phyloP scores from a whole-genome alignment of 1,140 invertebrate genomes.

The Camponotus vicinus region DNA sequence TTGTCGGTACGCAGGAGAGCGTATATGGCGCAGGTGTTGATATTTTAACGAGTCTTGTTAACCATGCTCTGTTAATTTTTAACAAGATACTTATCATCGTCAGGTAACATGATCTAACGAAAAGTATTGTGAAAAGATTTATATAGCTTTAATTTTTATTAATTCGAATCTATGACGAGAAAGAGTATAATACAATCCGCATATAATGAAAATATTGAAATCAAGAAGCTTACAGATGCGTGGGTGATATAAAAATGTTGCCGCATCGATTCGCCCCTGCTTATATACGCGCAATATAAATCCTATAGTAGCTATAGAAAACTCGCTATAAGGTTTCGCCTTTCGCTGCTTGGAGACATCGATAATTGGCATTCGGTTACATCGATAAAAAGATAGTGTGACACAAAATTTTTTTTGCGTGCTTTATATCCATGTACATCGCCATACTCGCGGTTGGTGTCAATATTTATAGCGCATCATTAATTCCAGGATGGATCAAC shows the following conservation, averaged over 20 bases:
- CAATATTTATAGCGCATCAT: conserved; percentile 84
- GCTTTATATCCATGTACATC: conserved; percentile 77
- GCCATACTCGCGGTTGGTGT: conserved; percentile 75
- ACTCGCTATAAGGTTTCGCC: conserved; percentile 74
- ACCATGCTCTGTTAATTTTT: not conserved
- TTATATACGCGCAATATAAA: conserved; percentile 65
- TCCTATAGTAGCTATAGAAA: conserved; percentile 57
- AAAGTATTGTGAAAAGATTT: not conserved
- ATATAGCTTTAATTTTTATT: not conserved
- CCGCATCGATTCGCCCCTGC: conserved; percentile 28
- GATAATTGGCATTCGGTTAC: conserved; percentile 84
- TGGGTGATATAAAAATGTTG: conserved; percentile 63
- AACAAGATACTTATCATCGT: conserved; percentile 3
- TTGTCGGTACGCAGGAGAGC: not conserved
- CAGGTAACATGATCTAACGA: not conserved
- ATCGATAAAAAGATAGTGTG: conserved; percentile 80
- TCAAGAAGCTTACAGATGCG: not conserved
- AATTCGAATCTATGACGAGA: not conserved
- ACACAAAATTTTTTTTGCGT: conserved; percentile 65
- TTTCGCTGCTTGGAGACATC: conserved; percentile 79
- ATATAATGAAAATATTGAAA: conserved; percentile 46
- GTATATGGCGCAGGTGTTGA: conserved; percentile 27
- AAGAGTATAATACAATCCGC: not conserved
- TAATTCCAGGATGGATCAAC: conserved; percentile 72
- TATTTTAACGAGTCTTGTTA: conserved; percentile 39